Evolutionary conservation across 2,113 vertebrate genomes (phyloP), one percentile per base, ranked within the genome.

Genomic region (Microtus oregoni): DNA sequence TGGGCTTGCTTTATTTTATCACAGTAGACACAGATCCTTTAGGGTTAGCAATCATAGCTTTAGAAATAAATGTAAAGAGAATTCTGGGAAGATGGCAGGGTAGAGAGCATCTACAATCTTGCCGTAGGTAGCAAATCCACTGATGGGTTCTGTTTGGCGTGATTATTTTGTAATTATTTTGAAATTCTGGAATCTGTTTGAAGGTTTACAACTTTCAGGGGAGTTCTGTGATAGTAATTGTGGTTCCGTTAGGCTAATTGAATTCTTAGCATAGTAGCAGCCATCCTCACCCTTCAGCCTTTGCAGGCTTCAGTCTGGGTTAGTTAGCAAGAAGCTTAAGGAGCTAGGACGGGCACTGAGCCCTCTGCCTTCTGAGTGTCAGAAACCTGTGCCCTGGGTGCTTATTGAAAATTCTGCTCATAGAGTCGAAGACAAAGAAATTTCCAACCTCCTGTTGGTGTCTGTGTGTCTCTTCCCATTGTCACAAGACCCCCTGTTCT

Each of bases 1-100:
- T 79, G 55, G 41, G n/a, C 20, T 92, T 91, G 12, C 55, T 94
- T 86, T 85, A 7, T 72, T 63, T 91, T 75, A 24, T 90, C 67
- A 26, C 7, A 38, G 44, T 90, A 77, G 95, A 73, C 24, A 52
- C 86, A 72, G 50, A 32, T 94, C 38, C 19, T 89, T 96, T 90
- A 38, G 30, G 28, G 24, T 92, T 93, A 76, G 63, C 82, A 89
- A 77, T 41, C 73, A 35, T 73, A 92, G 22, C 65, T 52, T 91
- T 65, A 76, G 91, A 91, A 83, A 32, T 87, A 38, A 78, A 41
- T 67, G 5, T 78, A 67, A 35, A 90, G 63, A 63, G 72, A 41
- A 72, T 79, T 81, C 73, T 90, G 41, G 52, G n/a, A 79, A 11
- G 5, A 61, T 30, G 15, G 12, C 35, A 65, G 12, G 41, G 11